These are phyloP conservation scores for Characodon lateralis DNA, from an alignment of 2,797 vertebrate genomes.

Conservation along the genomic window DNA sequence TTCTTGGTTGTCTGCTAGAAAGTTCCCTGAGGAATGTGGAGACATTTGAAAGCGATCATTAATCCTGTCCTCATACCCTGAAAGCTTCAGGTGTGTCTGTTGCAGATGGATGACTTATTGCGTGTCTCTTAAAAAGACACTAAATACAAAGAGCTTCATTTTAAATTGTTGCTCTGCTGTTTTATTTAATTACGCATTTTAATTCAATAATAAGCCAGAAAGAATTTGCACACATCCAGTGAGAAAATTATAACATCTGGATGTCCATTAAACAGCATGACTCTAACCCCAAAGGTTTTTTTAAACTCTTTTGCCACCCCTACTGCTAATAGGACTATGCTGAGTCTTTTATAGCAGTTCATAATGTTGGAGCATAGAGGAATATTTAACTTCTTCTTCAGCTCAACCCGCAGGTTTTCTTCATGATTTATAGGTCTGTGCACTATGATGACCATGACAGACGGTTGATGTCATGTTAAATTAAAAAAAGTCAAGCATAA, in stretches of 20 bases:
- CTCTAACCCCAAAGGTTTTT: neutral
- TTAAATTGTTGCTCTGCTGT: neutral
- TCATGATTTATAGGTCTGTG: too few species aligned
- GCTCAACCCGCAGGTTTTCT: too few species aligned
- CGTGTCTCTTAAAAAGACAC: neutral
- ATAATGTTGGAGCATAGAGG: too few species aligned
- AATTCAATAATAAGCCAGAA: neutral
- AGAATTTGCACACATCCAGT: neutral
- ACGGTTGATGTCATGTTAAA: too few species aligned
- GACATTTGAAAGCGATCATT: slow-evolving; percentile 36
- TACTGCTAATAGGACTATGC: too few species aligned
- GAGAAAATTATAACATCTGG: neutral
- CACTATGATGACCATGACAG: too few species aligned
- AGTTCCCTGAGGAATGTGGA: slow-evolving; percentile 21
- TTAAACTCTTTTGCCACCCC: neutral
- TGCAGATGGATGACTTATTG: neutral
- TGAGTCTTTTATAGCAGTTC: too few species aligned
- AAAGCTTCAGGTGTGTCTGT: slow-evolving; percentile 18
- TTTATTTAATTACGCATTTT: neutral
- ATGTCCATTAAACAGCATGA: neutral
- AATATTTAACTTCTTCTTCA: too few species aligned
- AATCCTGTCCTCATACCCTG: neutral
- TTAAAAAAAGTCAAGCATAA: too few species aligned
- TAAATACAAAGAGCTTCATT: neutral
- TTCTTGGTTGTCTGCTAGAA: neutral